These are phyloP conservation scores for Limulus polyphemus DNA, from an alignment of 2,888 invertebrate species.

Conservation along the genomic window DNA sequence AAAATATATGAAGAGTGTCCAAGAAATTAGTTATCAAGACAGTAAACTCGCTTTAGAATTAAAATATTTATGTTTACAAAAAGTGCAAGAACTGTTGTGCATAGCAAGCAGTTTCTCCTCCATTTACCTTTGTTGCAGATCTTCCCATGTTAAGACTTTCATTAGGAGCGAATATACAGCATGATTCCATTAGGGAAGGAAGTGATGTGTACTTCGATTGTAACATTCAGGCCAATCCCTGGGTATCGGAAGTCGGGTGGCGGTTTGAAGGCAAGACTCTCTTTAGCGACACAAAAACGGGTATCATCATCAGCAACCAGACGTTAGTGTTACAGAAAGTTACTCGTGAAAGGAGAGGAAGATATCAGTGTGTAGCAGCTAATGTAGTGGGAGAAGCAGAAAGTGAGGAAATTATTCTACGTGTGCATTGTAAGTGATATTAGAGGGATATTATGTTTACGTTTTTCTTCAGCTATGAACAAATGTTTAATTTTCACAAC, in stretches of 20 bases:
- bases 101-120: too few relatives aligned
- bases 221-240: constrained; percentile 75
- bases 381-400: constrained; percentile 28
- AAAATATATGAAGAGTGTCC: too few relatives aligned
- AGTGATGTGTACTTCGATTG: constrained; percentile 88
- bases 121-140: constrained; percentile 45
- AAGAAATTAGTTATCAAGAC: too few relatives aligned
- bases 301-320: constrained; percentile 29
- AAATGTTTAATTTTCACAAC: too few relatives aligned
- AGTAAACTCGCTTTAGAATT: too few relatives aligned
- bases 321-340: constrained; percentile 29
- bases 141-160: constrained; percentile 68
- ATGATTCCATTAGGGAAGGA: constrained; percentile 79
- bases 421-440: constrained; percentile 28
- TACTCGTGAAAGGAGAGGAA: constrained; percentile 26
- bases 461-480: too few relatives aligned
- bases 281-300: constrained; percentile 22
- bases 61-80: too few relatives aligned
- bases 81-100: too few relatives aligned
- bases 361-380: constrained; percentile 28
- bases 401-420: constrained; percentile 27
- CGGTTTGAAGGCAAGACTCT: constrained; percentile 30
- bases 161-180: constrained; percentile 68
- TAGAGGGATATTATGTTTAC: too few relatives aligned
- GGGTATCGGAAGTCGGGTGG: constrained; percentile 71